phyloP scores from a whole-genome alignment of 1,140 invertebrate species.

The Protaetia brevitarsis region DNA sequence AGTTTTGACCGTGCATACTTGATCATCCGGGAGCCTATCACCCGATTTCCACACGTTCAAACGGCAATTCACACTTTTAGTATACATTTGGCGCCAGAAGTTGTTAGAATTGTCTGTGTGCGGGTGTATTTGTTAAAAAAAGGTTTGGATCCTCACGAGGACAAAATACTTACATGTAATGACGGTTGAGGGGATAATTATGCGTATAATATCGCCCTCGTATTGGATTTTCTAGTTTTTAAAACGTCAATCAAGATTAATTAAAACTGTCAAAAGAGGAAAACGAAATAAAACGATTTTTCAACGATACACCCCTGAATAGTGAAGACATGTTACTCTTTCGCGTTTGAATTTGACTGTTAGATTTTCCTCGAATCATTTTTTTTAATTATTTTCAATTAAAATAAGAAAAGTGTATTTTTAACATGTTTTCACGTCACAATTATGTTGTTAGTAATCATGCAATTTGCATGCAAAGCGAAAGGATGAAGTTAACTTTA shows the following conservation, averaged over 20 bases:
- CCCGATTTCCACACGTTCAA: neutral
- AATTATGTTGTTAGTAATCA: constrained; percentile 33
- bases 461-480: constrained; percentile 37
- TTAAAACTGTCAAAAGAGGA: neutral
- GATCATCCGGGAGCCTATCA: neutral
- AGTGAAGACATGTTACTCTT: neutral
- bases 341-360: no score
- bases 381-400: no score
- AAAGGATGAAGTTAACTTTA: constrained; percentile 32
- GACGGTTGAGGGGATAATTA: neutral
- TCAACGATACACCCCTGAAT: constrained; percentile 15
- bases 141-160: neutral
- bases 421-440: constrained; percentile 24
- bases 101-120: neutral
- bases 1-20: neutral
- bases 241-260: neutral
- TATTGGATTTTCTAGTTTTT: neutral
- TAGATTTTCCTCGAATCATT: no score
- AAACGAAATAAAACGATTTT: constrained; percentile 4
- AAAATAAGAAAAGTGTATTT: constrained; percentile 4
- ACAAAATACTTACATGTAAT: constrained; percentile 19
- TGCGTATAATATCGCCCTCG: neutral
- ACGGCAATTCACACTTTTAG: constrained; percentile 25
- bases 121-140: constrained; percentile 23
- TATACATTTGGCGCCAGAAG: constrained; percentile 25